Evolutionary conservation across 1,140 invertebrate genomes (phyloP), one percentile per base, ranked within the genome.

Genomic region (Xylocopa sonorina): DNA sequence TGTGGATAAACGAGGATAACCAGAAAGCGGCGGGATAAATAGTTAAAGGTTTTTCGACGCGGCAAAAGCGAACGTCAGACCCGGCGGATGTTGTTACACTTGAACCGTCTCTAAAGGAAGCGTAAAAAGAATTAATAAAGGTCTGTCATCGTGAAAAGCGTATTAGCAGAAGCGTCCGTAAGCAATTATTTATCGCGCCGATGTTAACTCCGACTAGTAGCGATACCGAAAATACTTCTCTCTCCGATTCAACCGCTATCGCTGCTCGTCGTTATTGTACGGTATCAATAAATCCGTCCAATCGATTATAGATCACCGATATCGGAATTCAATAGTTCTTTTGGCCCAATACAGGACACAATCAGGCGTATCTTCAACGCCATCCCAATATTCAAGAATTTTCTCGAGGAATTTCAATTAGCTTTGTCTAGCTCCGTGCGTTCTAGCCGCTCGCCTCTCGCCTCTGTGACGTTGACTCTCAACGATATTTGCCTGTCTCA

Each of bases 361-460:
- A 83, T 85, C 85, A 74, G 69, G 57, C 57, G 53, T 60, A 41
- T 14, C 64, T 53, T 55, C 85, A 78, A 82, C 80, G 67, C 80
- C 80, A 78, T 81, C 79, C 78, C 67, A 81, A 78, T 78, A 81
- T 83, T 85, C 79, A 79, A 87, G 85, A 88, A 88, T 88, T 88
- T 88, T 85, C 74, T 69, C 81, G 79, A 81, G 83, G 85, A 88
- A 88, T 88, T 88, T 71, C 86, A 88, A 88, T 88, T 87, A 88
- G 74, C 64, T 74, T 38, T 51, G 64, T 24, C 64, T 27, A 21
- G 14, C 43, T 32, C 12, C 10, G 41, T 9, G 1, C 27, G 10
- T 18, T 48, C 27, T 43, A 12, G 16, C 3, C n/a, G n/a, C 21
- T n/a, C 21, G 3, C 16, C 27, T 21, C 18, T 24, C 64, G 10